These are phyloP conservation scores for Prinia subflava DNA, from an alignment of 2,113 vertebrate genomes.

Conservation along the genomic window DNA sequence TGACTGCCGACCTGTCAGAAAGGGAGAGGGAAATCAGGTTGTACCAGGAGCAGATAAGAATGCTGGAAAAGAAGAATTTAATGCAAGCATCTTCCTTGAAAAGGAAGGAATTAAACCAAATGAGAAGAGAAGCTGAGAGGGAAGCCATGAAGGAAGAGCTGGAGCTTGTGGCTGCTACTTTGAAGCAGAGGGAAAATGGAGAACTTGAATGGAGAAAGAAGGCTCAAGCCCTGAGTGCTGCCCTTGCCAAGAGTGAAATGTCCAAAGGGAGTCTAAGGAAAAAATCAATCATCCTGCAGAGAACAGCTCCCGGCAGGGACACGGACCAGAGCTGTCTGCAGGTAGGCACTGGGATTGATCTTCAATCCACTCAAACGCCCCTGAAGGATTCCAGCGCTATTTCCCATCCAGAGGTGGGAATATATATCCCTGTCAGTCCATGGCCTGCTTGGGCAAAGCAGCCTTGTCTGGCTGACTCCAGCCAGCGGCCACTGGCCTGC, in stretches of 20 bases:
- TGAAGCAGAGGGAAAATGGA: conserved; percentile 66
- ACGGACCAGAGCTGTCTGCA: conserved; percentile 25
- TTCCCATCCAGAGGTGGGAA: too few relatives aligned
- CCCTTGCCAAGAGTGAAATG: conserved; percentile 55
- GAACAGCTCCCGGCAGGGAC: conserved; percentile 42
- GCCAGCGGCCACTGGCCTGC: too few relatives aligned
- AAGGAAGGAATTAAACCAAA: too few relatives aligned
- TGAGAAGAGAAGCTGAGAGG: too few relatives aligned
- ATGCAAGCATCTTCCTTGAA: too few relatives aligned
- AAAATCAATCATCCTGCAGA: conserved; percentile 39
- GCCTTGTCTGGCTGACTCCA: too few relatives aligned
- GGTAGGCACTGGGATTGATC: conserved; percentile 16
- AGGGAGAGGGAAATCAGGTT: too few relatives aligned
- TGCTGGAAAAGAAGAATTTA: too few relatives aligned
- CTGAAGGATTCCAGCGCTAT: background rate
- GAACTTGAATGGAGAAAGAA: conserved; percentile 69
- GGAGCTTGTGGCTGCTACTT: background rate
- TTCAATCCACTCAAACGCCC: background rate
- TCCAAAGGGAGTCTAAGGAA: conserved; percentile 43
- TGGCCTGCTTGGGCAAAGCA: too few relatives aligned
- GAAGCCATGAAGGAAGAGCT: background rate
- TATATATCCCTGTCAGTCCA: too few relatives aligned
- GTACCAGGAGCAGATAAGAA: too few relatives aligned
- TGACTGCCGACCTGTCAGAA: too few relatives aligned
- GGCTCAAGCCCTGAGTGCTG: conserved; percentile 41